phyloP scores from a whole-genome alignment of 2,113 vertebrate species.

The Toxostoma redivivum region DNA sequence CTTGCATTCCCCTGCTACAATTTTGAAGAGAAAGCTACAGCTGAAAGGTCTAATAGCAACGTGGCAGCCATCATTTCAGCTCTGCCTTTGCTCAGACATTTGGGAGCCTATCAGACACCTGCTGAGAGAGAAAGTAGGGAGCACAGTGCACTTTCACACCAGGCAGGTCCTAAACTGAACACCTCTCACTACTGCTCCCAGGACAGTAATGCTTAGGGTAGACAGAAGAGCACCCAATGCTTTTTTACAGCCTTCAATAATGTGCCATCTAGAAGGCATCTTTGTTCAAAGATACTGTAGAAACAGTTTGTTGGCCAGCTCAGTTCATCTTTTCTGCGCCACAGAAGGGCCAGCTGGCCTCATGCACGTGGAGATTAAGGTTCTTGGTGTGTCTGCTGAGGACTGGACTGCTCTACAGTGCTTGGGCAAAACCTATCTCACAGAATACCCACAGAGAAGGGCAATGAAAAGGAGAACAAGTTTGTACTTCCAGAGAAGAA shows the following conservation, averaged over 20 bases:
- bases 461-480: background rate
- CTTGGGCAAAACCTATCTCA: background rate
- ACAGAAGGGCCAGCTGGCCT: background rate
- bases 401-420: background rate
- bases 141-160: background rate
- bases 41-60: background rate
- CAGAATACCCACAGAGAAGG: background rate
- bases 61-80: background rate
- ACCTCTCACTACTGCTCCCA: background rate
- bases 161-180: background rate
- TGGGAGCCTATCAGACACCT: background rate
- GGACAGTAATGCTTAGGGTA: background rate
- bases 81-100: background rate
- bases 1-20: background rate
- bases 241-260: background rate
- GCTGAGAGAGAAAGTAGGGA: background rate
- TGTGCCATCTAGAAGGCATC: background rate
- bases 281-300: background rate
- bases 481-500: background rate
- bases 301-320: background rate
- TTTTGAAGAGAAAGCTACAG: background rate
- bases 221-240: background rate
- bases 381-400: background rate
- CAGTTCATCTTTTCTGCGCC: background rate
- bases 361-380: fast-evolving